Evolutionary conservation across 2,113 vertebrate species (phyloP), one percentile per base, ranked within the genome.

Genomic region (human): DNA sequence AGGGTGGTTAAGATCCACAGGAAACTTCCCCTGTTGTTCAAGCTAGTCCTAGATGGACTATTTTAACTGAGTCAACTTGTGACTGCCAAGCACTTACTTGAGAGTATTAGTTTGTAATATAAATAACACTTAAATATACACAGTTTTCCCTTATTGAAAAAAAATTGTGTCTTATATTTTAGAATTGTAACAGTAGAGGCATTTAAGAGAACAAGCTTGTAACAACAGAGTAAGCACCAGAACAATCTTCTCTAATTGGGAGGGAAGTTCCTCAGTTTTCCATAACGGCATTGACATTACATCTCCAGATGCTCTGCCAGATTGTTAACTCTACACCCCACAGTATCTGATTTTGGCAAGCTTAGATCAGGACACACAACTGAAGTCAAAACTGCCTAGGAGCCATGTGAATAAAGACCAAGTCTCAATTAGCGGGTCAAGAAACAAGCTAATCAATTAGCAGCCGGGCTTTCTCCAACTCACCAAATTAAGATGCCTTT

Each of bases 391-490:
- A 17, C 23, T 79, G 55, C 55, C 2, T 0, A 2, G 66, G 43
- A 30, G n/a, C 32, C 95, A 20, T 52, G 68, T 72, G 96, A 97
- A 70, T 52, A 78, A 89, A 57, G 73, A 40, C 66, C 55, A 55
- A 57, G 90, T 84, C 96, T 97, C 66, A 84, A 70, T 93, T 75
- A 13, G 5, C 22, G 81, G 78, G 93, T 66, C 52, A 16, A 97
- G 90, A 57, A 89, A 94, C 93, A 50, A 95, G 43, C 93, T 97
- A 79, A 98, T 97, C 94, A 86, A 90, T 97, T 94, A 93, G 81
- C 66, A 96, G 94, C 64, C 57, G 88, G 78, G 78, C 59, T 98
- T 98, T 1, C 27, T 91, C 96, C 72, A 88, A 1, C 16, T 32
- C 13, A 18, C 86, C 92, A 84, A 94, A 90, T 92, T 96, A 90